Conservation (phyloP, 2,888 invertebrate species). For the Rambutsinella grinnellia region DNA sequence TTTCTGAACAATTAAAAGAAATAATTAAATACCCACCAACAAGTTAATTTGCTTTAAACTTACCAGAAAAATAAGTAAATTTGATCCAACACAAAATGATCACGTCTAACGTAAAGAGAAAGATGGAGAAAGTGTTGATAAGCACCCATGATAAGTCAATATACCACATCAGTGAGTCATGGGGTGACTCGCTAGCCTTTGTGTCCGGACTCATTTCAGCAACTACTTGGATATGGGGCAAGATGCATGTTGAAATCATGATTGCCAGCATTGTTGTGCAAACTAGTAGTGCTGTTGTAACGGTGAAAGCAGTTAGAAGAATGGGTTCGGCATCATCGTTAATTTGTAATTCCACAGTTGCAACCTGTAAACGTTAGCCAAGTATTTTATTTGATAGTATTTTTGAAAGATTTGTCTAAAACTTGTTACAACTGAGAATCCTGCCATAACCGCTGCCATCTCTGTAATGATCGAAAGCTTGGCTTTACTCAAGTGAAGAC, state of each 20-base stretch:
- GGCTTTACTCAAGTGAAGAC: slow-evolving; percentile 64
- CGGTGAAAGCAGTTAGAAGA: slow-evolving; percentile 58
- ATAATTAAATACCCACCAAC: too few species aligned
- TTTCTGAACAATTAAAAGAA: too few species aligned
- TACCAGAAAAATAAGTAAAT: slow-evolving; percentile 46
- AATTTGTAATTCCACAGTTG: slow-evolving; percentile 63
- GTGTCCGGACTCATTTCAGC: slow-evolving; percentile 52
- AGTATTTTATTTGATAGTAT: background rate
- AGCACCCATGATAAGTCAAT: slow-evolving; percentile 61
- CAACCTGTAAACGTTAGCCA: slow-evolving; percentile 58
- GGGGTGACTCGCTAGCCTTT: slow-evolving; percentile 45
- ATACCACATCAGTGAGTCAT: slow-evolving; percentile 48
- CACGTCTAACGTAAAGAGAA: slow-evolving; percentile 63
- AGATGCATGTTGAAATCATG: slow-evolving; percentile 64
- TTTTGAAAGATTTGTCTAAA: background rate
- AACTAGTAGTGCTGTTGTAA: slow-evolving; percentile 61
- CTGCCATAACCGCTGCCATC: slow-evolving; percentile 64
- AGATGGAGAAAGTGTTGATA: slow-evolving; percentile 62
- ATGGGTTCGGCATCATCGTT: slow-evolving; percentile 22
- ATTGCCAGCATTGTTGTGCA: slow-evolving; percentile 62
- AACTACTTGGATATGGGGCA: slow-evolving; percentile 64
- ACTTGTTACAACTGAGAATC: slow-evolving; percentile 65
- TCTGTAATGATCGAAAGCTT: slow-evolving; percentile 63
- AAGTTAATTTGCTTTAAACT: too few species aligned
- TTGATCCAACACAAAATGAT: slow-evolving; percentile 65